phyloP scores from a whole-genome alignment of 1,140 invertebrate species.

The Agrilus planipennis region DNA sequence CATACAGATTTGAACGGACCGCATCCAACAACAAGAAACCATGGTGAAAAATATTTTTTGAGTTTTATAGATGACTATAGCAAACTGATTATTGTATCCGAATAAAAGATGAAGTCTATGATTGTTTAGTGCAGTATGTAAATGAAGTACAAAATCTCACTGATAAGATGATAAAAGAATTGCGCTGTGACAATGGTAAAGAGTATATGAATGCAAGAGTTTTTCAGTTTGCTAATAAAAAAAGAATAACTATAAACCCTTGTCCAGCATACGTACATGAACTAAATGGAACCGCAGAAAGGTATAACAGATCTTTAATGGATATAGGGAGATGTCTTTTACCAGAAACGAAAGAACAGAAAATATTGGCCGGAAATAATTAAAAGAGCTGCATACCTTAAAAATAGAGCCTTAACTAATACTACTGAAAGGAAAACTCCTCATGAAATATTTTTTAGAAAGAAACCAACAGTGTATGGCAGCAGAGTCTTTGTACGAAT shows the following conservation, averaged over 20 bases:
- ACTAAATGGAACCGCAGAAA: constrained; percentile 30
- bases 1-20: constrained; percentile 32
- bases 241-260: constrained; percentile 25
- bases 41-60: too few relatives aligned
- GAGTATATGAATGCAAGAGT: constrained; percentile 26
- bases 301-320: constrained; percentile 27
- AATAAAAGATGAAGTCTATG: constrained; percentile 25
- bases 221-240: constrained; percentile 13
- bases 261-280: constrained; percentile 33
- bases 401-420: too few relatives aligned
- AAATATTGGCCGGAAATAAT: too few relatives aligned
- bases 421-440: too few relatives aligned
- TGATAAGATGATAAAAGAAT: too few relatives aligned
- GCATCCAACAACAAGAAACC: constrained; percentile 17
- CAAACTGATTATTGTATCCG: constrained; percentile 21
- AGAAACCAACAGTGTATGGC: too few relatives aligned
- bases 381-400: too few relatives aligned
- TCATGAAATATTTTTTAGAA: too few relatives aligned
- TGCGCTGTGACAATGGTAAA: constrained; percentile 34
- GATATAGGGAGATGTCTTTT: constrained; percentile 18
- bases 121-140: constrained; percentile 18
- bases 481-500: too few relatives aligned
- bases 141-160: constrained; percentile 19
- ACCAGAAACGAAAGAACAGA: constrained; percentile 18
- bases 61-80: constrained; percentile 8